These are phyloP conservation scores for Octomys mimax DNA, from an alignment of 2,797 vertebrate genomes.

Conservation along the genomic window DNA sequence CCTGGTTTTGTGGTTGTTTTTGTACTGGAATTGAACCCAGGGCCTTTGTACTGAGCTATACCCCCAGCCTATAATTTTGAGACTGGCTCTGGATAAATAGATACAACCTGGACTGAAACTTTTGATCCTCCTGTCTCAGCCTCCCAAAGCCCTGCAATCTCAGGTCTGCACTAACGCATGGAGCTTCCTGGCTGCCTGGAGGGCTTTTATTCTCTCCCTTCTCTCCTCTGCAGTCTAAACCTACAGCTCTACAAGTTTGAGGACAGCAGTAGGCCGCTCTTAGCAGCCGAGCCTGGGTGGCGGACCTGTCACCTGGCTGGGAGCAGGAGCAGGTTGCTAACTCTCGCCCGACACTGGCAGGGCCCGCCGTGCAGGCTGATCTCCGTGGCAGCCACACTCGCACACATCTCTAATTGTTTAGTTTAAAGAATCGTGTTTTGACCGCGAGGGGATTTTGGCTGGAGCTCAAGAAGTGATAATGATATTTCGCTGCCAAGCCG, in stretches of 20 bases:
- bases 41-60: neutral
- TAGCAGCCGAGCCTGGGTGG: rapidly evolving
- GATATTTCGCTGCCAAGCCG: slow-evolving; percentile 93
- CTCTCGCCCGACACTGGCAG: slow-evolving; percentile 83
- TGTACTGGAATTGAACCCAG: neutral
- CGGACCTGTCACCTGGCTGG: slow-evolving; percentile 81
- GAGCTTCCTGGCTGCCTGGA: neutral
- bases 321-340: slow-evolving; percentile 80
- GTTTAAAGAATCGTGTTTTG: slow-evolving; percentile 94
- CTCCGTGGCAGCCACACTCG: slow-evolving; percentile 90
- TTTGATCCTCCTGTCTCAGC: neutral
- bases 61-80: neutral
- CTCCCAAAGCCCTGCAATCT: neutral
- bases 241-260: neutral
- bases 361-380: slow-evolving; percentile 86
- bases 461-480: slow-evolving; percentile 93
- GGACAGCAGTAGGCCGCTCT: neutral
- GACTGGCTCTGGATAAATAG: neutral
- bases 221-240: neutral
- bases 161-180: neutral
- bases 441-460: slow-evolving; percentile 92
- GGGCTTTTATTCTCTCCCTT: neutral
- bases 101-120: neutral
- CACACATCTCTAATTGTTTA: slow-evolving; percentile 93
- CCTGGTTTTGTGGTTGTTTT: neutral